Conservation (phyloP, 1,140 invertebrate species). For the Rhagoletis zephyria region DNA sequence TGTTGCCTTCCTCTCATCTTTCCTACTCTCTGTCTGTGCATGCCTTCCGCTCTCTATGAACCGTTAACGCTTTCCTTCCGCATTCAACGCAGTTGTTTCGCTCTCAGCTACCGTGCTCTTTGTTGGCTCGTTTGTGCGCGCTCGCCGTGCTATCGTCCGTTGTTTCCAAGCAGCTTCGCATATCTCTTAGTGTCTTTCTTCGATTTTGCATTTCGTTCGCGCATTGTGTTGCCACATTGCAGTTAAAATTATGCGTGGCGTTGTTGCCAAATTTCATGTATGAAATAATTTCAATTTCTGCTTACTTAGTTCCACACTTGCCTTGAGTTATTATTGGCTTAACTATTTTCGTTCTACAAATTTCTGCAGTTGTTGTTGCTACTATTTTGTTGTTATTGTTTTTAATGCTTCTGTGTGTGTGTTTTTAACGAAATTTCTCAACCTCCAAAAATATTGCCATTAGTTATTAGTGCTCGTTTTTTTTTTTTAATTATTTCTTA, state of each 20-base stretch:
- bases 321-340: conserved; percentile 4
- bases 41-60: too few relatives aligned
- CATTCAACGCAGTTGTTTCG: too few relatives aligned
- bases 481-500: background rate
- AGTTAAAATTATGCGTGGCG: background rate
- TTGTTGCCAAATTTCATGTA: conserved; percentile 23
- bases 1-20: too few relatives aligned
- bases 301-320: background rate
- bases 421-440: conserved; percentile 54
- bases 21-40: too few relatives aligned
- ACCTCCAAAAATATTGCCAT: conserved; percentile 59
- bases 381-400: background rate
- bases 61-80: too few relatives aligned
- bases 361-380: background rate
- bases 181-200: too few relatives aligned
- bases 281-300: background rate
- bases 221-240: background rate
- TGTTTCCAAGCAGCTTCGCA: background rate
- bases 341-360: conserved; percentile 14
- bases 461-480: conserved; percentile 7
- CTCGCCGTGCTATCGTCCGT: background rate
- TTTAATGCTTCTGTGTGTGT: background rate
- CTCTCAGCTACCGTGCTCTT: background rate
- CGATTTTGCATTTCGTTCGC: background rate
- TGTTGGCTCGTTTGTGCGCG: background rate